phyloP scores from a whole-genome alignment of 2,797 vertebrate genomes.

The Acestrorhynchus altus region DNA sequence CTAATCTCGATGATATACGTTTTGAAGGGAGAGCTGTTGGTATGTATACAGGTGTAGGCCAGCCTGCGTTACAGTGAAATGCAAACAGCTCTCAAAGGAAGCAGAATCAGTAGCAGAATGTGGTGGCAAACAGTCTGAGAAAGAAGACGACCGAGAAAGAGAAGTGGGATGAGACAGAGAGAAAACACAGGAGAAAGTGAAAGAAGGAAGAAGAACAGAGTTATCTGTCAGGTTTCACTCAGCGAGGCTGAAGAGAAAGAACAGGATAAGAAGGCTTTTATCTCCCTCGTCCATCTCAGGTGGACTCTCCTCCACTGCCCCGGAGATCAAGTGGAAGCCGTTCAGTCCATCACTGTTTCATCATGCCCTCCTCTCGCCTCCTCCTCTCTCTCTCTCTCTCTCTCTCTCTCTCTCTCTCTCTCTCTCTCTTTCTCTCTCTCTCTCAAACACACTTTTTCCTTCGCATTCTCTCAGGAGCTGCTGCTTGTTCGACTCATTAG shows the following conservation, averaged over 20 bases:
- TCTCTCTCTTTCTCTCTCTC: not conserved
- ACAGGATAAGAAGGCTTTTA: conserved; percentile 14
- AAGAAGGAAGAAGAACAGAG: not conserved
- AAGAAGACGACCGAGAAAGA: not conserved
- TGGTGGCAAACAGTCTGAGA: not conserved
- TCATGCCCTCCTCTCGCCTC: not conserved
- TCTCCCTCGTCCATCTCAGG: conserved; percentile 17
- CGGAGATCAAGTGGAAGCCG: conserved; percentile 43
- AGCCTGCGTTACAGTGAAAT: not conserved
- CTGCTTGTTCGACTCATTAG: conserved; percentile 17
- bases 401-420: too few relatives aligned
- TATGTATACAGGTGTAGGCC: not conserved
- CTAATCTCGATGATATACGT: not conserved
- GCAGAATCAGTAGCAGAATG: not conserved
- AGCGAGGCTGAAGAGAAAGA: conserved; percentile 5
- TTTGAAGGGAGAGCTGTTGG: not conserved
- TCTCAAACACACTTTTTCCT: conserved; percentile 6
- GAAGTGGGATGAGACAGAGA: not conserved
- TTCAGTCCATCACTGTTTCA: conserved; percentile 27
- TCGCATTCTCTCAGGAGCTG: not conserved
- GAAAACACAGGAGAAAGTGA: not conserved
- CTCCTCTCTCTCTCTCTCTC: conserved; percentile 1
- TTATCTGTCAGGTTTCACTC: conserved; percentile 6
- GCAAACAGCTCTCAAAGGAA: not conserved
- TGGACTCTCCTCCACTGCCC: conserved; percentile 11